phyloP scores from a whole-genome alignment of 2,888 invertebrate genomes.

The Theodoxus fluviatilis region DNA sequence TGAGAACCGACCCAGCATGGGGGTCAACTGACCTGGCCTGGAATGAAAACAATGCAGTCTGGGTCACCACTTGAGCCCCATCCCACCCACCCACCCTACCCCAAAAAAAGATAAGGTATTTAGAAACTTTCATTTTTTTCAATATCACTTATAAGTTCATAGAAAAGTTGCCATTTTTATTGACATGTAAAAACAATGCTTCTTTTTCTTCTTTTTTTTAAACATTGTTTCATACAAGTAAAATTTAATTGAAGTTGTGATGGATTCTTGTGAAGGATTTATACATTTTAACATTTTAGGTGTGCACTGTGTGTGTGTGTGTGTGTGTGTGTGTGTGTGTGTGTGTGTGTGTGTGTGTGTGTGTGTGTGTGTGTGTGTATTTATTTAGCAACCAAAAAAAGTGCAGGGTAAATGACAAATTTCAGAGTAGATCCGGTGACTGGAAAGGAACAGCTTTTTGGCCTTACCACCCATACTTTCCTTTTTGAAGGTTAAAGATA shows the following conservation, averaged over 20 bases:
- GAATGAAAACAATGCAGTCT: not conserved
- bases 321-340: not conserved
- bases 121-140: not conserved
- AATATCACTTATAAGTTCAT: not conserved
- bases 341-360: not conserved
- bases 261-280: not conserved
- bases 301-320: not conserved
- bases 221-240: not conserved
- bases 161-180: not conserved
- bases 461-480: too few species aligned
- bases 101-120: not conserved
- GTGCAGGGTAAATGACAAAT: too few species aligned
- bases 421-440: too few species aligned
- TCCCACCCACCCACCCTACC: not conserved
- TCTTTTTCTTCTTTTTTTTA: not conserved
- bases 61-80: not conserved
- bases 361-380: constrained; percentile 3
- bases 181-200: not conserved
- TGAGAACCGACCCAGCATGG: constrained; percentile 87
- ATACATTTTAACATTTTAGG: not conserved
- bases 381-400: too few species aligned
- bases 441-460: too few species aligned
- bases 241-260: not conserved
- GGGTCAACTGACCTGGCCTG: constrained; percentile 69
- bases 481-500: too few species aligned